Conservation (phyloP, 2,797 vertebrate species). For the Percopsis omiscomaycus region DNA sequence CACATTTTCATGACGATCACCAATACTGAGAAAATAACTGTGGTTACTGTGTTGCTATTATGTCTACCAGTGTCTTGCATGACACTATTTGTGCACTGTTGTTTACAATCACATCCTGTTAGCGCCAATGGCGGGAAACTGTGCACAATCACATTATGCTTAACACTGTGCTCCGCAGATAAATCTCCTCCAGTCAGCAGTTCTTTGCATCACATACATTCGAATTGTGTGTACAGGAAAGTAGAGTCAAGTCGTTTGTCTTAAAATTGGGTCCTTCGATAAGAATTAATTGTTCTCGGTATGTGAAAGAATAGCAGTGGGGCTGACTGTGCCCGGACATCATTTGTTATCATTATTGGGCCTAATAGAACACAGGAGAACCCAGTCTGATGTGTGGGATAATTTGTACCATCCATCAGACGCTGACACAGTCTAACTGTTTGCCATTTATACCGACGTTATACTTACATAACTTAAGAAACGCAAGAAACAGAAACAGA, state of each 20-base stretch:
- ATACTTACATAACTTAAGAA: too few species aligned
- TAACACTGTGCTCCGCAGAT: conserved; percentile 50
- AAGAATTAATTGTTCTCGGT: conserved; percentile 61
- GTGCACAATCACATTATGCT: conserved; percentile 55
- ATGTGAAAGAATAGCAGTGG: conserved; percentile 48
- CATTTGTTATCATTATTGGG: conserved; percentile 71
- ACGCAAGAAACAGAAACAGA: too few species aligned
- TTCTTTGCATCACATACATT: conserved; percentile 67
- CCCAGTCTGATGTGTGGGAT: conserved; percentile 52
- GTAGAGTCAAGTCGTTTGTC: conserved; percentile 64
- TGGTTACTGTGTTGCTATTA: conserved; percentile 36
- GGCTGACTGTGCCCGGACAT: conserved; percentile 47
- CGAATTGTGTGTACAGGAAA: conserved; percentile 51
- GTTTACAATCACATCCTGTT: conserved; percentile 57
- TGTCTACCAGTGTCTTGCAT: conserved; percentile 1
- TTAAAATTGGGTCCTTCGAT: conserved; percentile 56
- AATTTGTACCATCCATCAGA: conserved; percentile 66
- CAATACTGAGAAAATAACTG: conserved; percentile 36
- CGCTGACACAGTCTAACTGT: conserved; percentile 32
- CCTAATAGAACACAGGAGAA: conserved; percentile 41
- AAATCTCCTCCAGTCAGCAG: conserved; percentile 64
- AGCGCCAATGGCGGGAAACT: conserved; percentile 49
- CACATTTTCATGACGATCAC: conserved; percentile 33
- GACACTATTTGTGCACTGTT: conserved; percentile 41
- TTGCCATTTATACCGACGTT: conserved; percentile 10